A percentile compares a stretch with the other conserved stretches of the same genome.
Conservation (phyloP, 2,797 vertebrate genomes). For the Rhyacichthys aspro region DNA sequence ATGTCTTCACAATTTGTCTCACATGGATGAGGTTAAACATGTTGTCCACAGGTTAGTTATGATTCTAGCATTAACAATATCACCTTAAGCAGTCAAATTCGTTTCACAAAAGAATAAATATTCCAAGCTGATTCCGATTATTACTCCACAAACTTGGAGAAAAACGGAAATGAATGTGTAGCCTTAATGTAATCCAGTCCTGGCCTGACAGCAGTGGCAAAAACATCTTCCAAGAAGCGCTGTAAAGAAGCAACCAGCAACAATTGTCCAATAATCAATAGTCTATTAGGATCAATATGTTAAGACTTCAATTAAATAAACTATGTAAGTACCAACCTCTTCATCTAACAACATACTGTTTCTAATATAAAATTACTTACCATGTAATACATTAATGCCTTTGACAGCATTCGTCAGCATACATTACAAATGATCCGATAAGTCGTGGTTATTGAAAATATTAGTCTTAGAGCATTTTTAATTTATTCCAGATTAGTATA, state of each 20-base stretch:
- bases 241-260: too few species aligned
- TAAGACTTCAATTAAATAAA: slow-evolving; percentile 71
- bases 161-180: slow-evolving; percentile 18
- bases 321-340: slow-evolving; percentile 58
- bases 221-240: not conserved
- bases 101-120: too few species aligned
- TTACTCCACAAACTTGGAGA: too few species aligned
- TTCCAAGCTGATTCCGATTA: too few species aligned
- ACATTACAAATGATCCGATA: slow-evolving; percentile 27
- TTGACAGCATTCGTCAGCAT: slow-evolving; percentile 5
- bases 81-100: slow-evolving; percentile 8
- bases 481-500: not conserved
- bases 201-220: slow-evolving; percentile 12
- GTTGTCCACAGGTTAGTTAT: slow-evolving; percentile 27
- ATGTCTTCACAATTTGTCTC: slow-evolving; percentile 17
- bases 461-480: not conserved
- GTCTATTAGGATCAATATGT: slow-evolving; percentile 57
- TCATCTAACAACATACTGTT: slow-evolving; percentile 57
- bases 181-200: slow-evolving; percentile 5
- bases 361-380: slow-evolving; percentile 56
- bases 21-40: slow-evolving; percentile 43
- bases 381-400: slow-evolving; percentile 22
- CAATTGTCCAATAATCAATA: slow-evolving; percentile 2
- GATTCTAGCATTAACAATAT: slow-evolving; percentile 20
- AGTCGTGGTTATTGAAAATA: slow-evolving; percentile 12